phyloP scores from a whole-genome alignment of 2,797 vertebrate species.

The Poeciliopsis turneri region DNA sequence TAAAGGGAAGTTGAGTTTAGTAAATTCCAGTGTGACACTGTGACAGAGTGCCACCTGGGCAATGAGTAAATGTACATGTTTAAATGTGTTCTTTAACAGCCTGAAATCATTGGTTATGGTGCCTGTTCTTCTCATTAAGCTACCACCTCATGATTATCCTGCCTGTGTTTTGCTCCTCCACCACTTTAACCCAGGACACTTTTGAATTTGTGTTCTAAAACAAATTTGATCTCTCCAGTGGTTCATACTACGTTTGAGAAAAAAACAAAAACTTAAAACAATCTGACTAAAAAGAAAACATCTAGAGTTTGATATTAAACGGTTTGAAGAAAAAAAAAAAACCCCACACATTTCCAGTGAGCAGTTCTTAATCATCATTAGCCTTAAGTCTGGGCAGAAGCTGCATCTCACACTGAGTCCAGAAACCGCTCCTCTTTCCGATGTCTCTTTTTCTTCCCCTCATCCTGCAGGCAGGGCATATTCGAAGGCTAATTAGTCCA shows the following conservation, averaged over 20 bases:
- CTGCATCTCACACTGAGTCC: constrained; percentile 39
- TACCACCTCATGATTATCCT: background rate
- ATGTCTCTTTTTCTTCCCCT: constrained; percentile 29
- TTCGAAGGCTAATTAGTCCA: constrained; percentile 70
- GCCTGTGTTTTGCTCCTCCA: background rate
- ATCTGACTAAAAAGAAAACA: constrained; percentile 34
- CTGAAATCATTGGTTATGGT: background rate
- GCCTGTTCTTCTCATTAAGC: background rate
- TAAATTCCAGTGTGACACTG: too few relatives aligned
- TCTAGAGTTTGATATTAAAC: constrained; percentile 55
- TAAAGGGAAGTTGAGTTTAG: too few relatives aligned
- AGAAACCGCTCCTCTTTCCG: constrained; percentile 30
- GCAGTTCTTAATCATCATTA: constrained; percentile 24
- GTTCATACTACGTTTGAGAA: constrained; percentile 31
- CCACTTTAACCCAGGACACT: too few relatives aligned
- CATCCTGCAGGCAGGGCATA: constrained; percentile 48
- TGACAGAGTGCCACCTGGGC: too few relatives aligned
- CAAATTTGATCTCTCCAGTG: constrained; percentile 35
- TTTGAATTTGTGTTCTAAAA: background rate
- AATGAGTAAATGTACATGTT: too few relatives aligned
- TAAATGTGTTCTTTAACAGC: background rate
- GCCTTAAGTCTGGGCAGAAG: constrained; percentile 29
- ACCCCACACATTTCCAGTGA: constrained; percentile 19
- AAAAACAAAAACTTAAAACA: constrained; percentile 28
- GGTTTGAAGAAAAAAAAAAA: background rate